Percentiles rank a stretch among this genome's conserved stretches.
These are phyloP conservation scores for Amazona guildingii DNA, from an alignment of 2,113 vertebrate species.

Conservation along the genomic window DNA sequence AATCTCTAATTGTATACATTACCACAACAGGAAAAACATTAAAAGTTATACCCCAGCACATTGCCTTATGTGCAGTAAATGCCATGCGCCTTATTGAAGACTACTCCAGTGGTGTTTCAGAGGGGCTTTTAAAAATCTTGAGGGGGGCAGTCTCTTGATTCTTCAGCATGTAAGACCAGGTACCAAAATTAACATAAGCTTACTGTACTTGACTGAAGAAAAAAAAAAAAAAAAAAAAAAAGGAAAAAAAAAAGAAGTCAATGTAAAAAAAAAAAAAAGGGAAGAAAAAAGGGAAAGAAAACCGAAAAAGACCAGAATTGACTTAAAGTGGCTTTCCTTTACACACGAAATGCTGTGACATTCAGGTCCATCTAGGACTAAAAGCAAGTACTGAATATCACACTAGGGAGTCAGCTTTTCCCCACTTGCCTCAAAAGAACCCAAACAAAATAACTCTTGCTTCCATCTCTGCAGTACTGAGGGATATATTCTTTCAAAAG, in stretches of 20 bases:
- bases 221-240: neutral
- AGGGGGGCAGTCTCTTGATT: neutral
- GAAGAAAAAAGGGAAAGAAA: neutral
- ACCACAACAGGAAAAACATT: neutral
- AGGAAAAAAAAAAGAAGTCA: neutral
- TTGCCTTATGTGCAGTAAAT: neutral
- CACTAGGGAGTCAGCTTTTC: neutral
- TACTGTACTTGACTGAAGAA: neutral
- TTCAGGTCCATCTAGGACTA: neutral
- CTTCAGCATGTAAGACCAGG: neutral
- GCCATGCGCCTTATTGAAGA: neutral
- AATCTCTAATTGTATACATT: neutral
- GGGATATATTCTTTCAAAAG: neutral
- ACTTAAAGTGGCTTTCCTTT: neutral
- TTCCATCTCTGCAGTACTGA: neutral
- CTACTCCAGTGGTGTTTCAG: neutral
- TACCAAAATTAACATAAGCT: neutral
- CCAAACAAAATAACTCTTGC: neutral
- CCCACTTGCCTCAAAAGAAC: neutral
- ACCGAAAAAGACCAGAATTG: neutral
- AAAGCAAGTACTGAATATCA: neutral
- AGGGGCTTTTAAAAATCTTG: neutral
- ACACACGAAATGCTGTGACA: neutral
- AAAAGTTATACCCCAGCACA: neutral
- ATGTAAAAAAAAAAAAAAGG: neutral